Evolutionary conservation across 2,888 invertebrate genomes (phyloP).

Genomic region (Mesoligia furuncula): DNA sequence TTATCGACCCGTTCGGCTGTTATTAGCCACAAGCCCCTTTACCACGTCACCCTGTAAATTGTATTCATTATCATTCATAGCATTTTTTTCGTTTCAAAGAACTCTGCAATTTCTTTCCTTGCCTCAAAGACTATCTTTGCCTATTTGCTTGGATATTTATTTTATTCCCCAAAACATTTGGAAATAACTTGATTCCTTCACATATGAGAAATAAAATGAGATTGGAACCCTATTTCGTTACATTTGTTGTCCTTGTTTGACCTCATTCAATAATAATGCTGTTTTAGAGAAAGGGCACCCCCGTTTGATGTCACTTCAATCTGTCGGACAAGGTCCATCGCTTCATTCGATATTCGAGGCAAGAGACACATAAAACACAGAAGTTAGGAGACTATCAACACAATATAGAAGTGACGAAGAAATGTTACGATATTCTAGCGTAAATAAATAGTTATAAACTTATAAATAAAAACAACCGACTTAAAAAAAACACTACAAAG

Average conservation of each 20-base stretch:
- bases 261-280: conserved; percentile 56
- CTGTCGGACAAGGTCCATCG: conserved; percentile 22
- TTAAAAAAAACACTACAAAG: too few relatives aligned
- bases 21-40: conserved; percentile 1
- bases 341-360: conserved; percentile 50
- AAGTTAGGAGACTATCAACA: conserved; percentile 37
- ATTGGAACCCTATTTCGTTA: conserved; percentile 68
- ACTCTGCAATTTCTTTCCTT: conserved; percentile 34
- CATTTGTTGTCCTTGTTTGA: conserved; percentile 55
- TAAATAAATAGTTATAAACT: background rate
- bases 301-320: conserved; percentile 39
- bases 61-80: conserved; percentile 53
- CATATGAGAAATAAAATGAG: conserved; percentile 66
- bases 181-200: conserved; percentile 58
- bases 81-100: conserved; percentile 46
- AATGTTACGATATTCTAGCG: conserved; percentile 14
- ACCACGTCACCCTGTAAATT: conserved; percentile 25
- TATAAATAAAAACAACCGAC: too few relatives aligned
- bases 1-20: too few relatives aligned
- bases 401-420: conserved; percentile 39
- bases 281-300: conserved; percentile 53
- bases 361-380: conserved; percentile 23
- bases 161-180: conserved; percentile 58
- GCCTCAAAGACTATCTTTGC: conserved; percentile 4
- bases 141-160: conserved; percentile 56